Percentiles rank a stretch among this genome's conserved stretches.
Conservation (phyloP, 2,888 invertebrate species). For the Drosophila greeni region DNA sequence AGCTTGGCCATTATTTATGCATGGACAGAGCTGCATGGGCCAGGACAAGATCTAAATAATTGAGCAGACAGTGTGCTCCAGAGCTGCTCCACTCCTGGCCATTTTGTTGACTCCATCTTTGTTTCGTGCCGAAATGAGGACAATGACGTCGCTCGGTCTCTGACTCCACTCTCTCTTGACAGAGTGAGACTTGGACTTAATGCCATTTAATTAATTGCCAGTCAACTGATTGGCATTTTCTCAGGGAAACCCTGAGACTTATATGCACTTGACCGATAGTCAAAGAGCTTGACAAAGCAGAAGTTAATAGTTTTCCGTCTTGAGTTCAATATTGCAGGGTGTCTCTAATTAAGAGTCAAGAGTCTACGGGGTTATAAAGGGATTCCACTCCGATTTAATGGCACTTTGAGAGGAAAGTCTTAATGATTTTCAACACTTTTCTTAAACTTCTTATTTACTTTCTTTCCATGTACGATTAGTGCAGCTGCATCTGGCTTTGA, state of each 20-base stretch:
- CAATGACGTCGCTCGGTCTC: conserved; percentile 19
- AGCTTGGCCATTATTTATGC: conserved; percentile 60
- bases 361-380: neutral
- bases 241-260: neutral
- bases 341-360: neutral
- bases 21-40: conserved; percentile 45
- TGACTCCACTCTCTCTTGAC: neutral
- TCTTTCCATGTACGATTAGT: neutral
- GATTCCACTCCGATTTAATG: neutral
- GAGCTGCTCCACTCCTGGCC: conserved; percentile 24
- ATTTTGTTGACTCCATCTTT: conserved; percentile 29
- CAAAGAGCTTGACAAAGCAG: neutral
- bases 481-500: conserved; percentile 21
- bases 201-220: conserved; percentile 49
- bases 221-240: conserved; percentile 39
- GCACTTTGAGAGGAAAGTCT: too few species aligned
- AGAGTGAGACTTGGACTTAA: conserved; percentile 1
- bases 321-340: neutral
- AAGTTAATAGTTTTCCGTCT: conserved; percentile 6
- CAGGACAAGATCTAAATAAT: conserved; percentile 56
- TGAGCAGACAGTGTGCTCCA: conserved; percentile 38
- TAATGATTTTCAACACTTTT: too few species aligned
- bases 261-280: conserved; percentile 1
- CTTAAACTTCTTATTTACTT: neutral
- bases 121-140: conserved; percentile 20